phyloP scores from a whole-genome alignment of 1,140 invertebrate species.

The Cecropterus lyciades region DNA sequence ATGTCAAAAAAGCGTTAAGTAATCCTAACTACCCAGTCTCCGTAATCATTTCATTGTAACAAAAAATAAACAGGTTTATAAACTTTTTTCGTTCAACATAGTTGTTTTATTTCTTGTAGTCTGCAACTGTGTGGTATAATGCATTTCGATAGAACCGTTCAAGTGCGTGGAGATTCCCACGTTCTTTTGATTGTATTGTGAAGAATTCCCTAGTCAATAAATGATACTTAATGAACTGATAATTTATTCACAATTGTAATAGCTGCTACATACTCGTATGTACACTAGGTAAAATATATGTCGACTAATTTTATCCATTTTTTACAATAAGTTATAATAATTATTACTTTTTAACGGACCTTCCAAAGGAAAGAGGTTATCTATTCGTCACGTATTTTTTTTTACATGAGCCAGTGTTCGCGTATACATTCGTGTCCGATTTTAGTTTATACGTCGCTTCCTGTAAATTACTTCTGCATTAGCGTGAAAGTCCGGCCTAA shows the following conservation, averaged over 20 bases:
- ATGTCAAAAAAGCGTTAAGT: background rate
- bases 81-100: background rate
- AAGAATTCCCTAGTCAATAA: conserved; percentile 15
- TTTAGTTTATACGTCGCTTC: too few relatives aligned
- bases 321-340: too few relatives aligned
- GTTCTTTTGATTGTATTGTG: conserved; percentile 17
- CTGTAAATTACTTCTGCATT: too few relatives aligned
- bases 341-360: too few relatives aligned
- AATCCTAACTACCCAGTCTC: background rate
- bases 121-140: conserved; percentile 14
- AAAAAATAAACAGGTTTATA: conserved; percentile 1
- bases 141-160: conserved; percentile 14
- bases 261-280: background rate
- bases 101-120: conserved; percentile 11
- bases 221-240: conserved; percentile 19
- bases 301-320: background rate
- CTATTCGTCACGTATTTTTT: too few relatives aligned
- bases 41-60: conserved; percentile 3
- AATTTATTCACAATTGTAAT: conserved; percentile 25
- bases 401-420: too few relatives aligned
- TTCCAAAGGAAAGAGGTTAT: too few relatives aligned
- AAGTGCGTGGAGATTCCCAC: conserved; percentile 12
- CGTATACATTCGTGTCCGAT: too few relatives aligned
- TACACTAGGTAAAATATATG: conserved; percentile 2
- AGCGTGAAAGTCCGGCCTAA: too few relatives aligned